These are phyloP conservation scores for Silvanus unidentatus DNA, from an alignment of 2,888 invertebrate species.

Conservation along the genomic window DNA sequence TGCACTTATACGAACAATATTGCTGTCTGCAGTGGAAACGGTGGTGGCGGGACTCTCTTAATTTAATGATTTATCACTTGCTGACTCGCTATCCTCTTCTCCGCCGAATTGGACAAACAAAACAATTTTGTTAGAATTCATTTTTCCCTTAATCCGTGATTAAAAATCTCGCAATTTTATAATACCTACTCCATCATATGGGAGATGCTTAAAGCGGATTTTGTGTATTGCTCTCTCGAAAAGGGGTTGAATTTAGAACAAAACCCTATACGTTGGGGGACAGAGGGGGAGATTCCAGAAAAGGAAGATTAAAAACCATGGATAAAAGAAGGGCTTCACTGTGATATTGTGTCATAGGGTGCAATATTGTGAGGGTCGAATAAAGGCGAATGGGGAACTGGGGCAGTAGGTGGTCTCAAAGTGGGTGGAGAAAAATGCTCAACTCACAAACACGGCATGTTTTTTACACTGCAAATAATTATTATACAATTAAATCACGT, in stretches of 20 bases:
- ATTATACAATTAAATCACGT: too few species aligned
- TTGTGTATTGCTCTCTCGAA: too few species aligned
- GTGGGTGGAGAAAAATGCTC: slow-evolving; percentile 10
- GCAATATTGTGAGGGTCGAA: slow-evolving; percentile 23
- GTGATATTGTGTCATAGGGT: slow-evolving; percentile 27
- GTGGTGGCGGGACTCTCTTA: too few species aligned
- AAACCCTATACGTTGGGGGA: not conserved
- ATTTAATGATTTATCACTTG: too few species aligned
- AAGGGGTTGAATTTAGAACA: slow-evolving; percentile 4
- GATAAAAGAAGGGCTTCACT: slow-evolving; percentile 26
- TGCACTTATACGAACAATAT: not conserved
- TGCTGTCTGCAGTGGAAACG: too few species aligned
- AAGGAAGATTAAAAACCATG: slow-evolving; percentile 22
- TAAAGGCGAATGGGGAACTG: slow-evolving; percentile 29
- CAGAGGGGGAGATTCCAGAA: slow-evolving; percentile 6
- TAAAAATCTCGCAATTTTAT: not conserved
- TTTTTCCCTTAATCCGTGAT: too few species aligned
- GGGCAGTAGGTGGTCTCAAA: slow-evolving; percentile 30
- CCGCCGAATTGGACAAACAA: too few species aligned
- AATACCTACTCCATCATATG: slow-evolving; percentile 1
- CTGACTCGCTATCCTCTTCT: too few species aligned
- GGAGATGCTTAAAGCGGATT: not conserved
- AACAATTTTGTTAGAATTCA: too few species aligned
- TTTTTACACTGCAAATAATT: too few species aligned
- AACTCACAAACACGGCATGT: too few species aligned